Base-by-base conservation (phyloP, 2,113 vertebrate genomes). In the Sakesphorus luctuosus region DNA sequence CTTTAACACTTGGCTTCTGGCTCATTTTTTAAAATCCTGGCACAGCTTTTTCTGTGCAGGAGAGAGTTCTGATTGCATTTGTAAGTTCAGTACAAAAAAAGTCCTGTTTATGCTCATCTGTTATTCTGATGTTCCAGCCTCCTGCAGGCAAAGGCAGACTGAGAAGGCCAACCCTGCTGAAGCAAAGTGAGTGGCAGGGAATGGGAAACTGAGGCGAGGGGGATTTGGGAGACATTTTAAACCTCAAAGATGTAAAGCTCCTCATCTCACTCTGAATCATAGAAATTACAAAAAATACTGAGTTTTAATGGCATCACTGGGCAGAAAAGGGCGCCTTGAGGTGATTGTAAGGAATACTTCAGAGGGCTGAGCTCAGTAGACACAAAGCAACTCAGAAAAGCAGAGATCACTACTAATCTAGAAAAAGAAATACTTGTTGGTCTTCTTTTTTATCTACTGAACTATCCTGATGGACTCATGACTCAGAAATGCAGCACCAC, bases 41-140 rank as follows among this genome's bases (percentile, higher is more conserved):
- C 82, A 50, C 52, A 38, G 26, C 5, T 18, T 87, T 76, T 92
- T 74, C 85, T 20, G 3, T 29, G 59, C 68, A 81, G 56, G 71
- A 91, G 53, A 88, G 38, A 91, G 92, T 81, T 78, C 67, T 46
- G 72, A 88, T 72, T 63, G 46, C n/a, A 16, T 73, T 76, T 90
- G 23, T 75, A 78, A 92, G 14, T 86, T 63, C 49, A 80, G 53
- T 15, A 35, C 13, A 46, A 83, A 78, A 84, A 58, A 71, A 59
- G 14, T 31, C 44, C 36, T 83, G 40, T 49, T 94, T 78, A 65
- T 44, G 23, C 44, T 83, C 80, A 84, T 72, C n/a, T 16, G 4
- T 38, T 58, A 84, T 73, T 71, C 46, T 31, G 62, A 31, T 0
- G 18, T 66, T 79, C 61, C 13, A 33, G 46, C 8, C 75, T 83